Percentiles rank a stretch among this genome's conserved stretches.
These are phyloP conservation scores for Oscheius sp. DNA, from an alignment of 1,140 invertebrate genomes.

Conservation along the genomic window DNA sequence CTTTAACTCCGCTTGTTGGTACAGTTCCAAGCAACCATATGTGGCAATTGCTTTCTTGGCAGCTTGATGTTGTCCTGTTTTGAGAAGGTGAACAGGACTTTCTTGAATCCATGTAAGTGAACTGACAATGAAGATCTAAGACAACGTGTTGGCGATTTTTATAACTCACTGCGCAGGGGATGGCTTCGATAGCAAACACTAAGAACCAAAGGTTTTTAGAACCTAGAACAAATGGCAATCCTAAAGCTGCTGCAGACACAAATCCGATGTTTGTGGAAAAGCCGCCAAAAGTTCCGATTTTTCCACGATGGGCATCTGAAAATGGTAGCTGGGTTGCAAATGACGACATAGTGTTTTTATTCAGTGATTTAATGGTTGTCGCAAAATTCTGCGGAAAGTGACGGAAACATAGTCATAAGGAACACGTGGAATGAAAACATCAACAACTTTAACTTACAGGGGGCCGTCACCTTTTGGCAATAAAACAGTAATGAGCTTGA, in stretches of 20 bases:
- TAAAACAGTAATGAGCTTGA: too few relatives aligned
- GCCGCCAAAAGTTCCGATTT: conserved; percentile 25
- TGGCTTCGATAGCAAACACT: conserved; percentile 17
- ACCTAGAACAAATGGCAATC: conserved; percentile 34
- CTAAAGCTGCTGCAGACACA: conserved; percentile 21
- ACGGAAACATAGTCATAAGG: too few relatives aligned
- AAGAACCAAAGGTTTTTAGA: conserved; percentile 23
- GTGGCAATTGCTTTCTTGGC: background rate
- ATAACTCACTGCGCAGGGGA: background rate
- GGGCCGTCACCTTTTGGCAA: too few relatives aligned
- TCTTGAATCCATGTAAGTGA: background rate
- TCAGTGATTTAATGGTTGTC: too few relatives aligned
- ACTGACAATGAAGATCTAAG: background rate
- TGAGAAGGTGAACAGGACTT: conserved; percentile 6
- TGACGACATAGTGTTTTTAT: conserved; percentile 2
- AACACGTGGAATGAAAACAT: background rate
- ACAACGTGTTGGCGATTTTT: background rate
- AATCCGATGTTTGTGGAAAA: conserved; percentile 39
- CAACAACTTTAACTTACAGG: background rate
- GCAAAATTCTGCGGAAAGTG: too few relatives aligned
- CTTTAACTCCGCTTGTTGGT: too few relatives aligned
- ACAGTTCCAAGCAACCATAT: background rate
- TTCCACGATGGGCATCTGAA: conserved; percentile 10
- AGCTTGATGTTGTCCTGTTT: background rate
- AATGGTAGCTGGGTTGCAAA: conserved; percentile 14